These are phyloP conservation scores for Hydropotes inermis DNA, from an alignment of 2,113 vertebrate genomes.

Conservation along the genomic window DNA sequence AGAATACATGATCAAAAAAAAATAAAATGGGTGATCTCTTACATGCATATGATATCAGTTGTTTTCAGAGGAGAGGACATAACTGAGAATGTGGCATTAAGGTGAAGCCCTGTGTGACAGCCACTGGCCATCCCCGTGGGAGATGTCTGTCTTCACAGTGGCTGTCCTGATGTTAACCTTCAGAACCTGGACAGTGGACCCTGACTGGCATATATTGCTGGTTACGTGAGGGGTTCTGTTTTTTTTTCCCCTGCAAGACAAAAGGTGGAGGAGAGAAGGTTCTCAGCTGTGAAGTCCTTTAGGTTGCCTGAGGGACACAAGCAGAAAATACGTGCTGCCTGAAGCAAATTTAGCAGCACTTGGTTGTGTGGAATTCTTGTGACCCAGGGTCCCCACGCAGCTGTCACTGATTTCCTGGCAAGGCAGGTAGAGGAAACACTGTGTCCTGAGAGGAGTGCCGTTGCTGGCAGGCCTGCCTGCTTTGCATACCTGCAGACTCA, in stretches of 20 bases:
- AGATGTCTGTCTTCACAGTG: neutral
- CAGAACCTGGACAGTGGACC: neutral
- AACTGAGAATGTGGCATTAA: neutral
- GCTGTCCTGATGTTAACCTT: neutral
- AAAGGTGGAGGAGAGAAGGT: neutral
- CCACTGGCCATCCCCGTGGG: neutral
- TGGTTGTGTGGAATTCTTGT: slow-evolving; percentile 7
- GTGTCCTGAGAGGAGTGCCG: slow-evolving; percentile 72
- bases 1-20: neutral
- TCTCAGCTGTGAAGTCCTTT: neutral
- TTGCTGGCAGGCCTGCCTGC: slow-evolving; percentile 68
- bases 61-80: neutral
- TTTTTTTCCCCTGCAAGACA: neutral
- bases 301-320: slow-evolving; percentile 7
- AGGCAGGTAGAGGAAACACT: slow-evolving; percentile 66
- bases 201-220: neutral
- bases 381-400: slow-evolving; percentile 5
- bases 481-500: slow-evolving; percentile 73
- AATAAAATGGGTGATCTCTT: neutral
- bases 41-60: neutral
- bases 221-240: neutral
- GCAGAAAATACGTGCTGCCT: slow-evolving; percentile 30
- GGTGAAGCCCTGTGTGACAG: neutral
- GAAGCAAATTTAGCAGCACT: neutral
- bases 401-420: slow-evolving; percentile 63